Evolutionary conservation across 2,888 invertebrate genomes (phyloP), one percentile per base, ranked within the genome.

Genomic region (Julus scanicus): DNA sequence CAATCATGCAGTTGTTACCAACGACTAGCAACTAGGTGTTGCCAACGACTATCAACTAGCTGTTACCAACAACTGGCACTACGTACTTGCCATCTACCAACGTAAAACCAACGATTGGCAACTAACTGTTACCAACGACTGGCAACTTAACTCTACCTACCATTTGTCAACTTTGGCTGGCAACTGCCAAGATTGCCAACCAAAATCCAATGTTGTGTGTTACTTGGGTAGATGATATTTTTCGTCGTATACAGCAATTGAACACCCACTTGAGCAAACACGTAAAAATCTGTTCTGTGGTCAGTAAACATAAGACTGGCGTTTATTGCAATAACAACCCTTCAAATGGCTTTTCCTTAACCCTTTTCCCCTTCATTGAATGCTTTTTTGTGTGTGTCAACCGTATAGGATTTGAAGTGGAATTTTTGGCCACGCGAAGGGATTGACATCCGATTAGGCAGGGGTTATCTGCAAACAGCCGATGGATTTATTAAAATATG

Each of bases 381-480:
- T 49, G 1, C 17, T 57, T 57, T 57, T 29, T 29, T 29, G 29
- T 29, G 29, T 29, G 29, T 29, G 29, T 29, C 29, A 29, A 29
- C 29, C 13, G 13, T 49, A 53, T 20, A 13, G 20, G n/a, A n/a
- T 63, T 63, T 63, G 63, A 63, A 63, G 63, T 63, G 63, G 63
- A 63, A 63, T 63, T 63, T 63, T 6, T 63, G 63, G 63, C 63
- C 63, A 63, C 63, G 63, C 63, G 63, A 63, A 63, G 63, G 63
- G 63, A 63, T 63, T 63, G 63, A 20, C 63, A 20, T 63, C 63
- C 20, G 63, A 63, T 63, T 63, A 63, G 20, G 63, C 20, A 63
- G 20, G 63, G 63, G 63, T 63, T 63, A 63, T 63, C 63, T 5
- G 63, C 63, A 20, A n/a, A 20, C 63, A 8, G 20, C 20, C 20